Evolutionary conservation across 2,113 vertebrate genomes (phyloP).

Genomic region (Willisornis vidua): DNA sequence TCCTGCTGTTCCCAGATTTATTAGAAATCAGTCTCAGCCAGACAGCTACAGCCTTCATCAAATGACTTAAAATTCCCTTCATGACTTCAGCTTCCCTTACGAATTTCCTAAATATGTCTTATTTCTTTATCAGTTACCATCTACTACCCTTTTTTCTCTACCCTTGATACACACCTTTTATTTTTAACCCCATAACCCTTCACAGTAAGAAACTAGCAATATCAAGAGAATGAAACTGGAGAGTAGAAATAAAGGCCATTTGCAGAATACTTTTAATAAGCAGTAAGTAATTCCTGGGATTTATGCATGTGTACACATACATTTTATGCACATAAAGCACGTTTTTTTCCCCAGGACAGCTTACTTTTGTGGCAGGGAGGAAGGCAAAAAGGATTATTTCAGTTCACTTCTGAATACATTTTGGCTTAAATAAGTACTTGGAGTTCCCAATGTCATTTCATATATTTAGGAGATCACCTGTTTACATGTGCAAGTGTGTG

Average conservation of each 20-base stretch:
- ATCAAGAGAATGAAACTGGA: not conserved
- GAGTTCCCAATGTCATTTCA: constrained; percentile 47
- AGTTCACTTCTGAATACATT: constrained; percentile 12
- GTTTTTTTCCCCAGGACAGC: not conserved
- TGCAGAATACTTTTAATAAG: not conserved
- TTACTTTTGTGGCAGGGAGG: not conserved
- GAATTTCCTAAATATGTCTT: constrained; percentile 1
- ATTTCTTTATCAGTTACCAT: constrained; percentile 16
- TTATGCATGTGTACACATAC: not conserved
- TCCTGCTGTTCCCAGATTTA: not conserved
- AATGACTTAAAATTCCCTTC: constrained; percentile 1
- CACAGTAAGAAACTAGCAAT: constrained; percentile 7
- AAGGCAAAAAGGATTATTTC: constrained; percentile 22
- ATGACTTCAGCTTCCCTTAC: not conserved
- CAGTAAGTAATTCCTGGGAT: not conserved
- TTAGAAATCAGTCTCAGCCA: not conserved
- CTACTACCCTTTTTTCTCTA: not conserved
- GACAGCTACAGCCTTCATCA: not conserved
- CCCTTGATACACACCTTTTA: not conserved
- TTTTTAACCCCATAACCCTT: not conserved
- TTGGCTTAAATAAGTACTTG: constrained; percentile 54
- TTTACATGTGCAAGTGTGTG: constrained; percentile 56
- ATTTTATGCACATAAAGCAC: not conserved
- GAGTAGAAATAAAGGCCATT: not conserved
- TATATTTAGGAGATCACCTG: constrained; percentile 69